Evolutionary conservation across 2,113 vertebrate genomes (phyloP), one percentile per base, ranked within the genome.

Genomic region (Cebidichthys violaceus): DNA sequence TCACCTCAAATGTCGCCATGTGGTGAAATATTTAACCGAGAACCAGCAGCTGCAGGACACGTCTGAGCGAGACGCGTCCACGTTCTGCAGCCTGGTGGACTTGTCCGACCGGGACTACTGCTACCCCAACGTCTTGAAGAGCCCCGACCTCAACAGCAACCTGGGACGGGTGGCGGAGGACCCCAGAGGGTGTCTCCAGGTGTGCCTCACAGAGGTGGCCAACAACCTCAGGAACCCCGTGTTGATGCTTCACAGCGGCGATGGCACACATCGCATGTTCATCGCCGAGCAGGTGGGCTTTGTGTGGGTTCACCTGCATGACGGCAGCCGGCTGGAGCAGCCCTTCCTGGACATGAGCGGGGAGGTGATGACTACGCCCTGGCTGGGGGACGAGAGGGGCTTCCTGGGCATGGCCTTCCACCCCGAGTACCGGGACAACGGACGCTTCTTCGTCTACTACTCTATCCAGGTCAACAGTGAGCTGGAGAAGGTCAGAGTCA

Each of bases 401-500:
- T 96, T 98, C 83, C 87, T 98, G 81, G 96, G 96, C 3, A 92
- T 98, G 94, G 95, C 95, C 54, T 97, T 98, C 71, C 96, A 97
- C 18, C 96, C 96, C 6, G 89, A 86, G 39, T 96, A 96, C 90
- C 88, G 79, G 22, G n/a, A 66, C 74, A 98, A 96, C 0, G 89
- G 95, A 2, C 96, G 95, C 72, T 96, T 98, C 88, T 98, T 95
- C 55, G 89, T 97, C 77, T 97, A 96, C 88, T 97, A 97, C 76
- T 96, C 96, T 0, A 91, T 95, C 27, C 71, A 94, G 86, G 91
- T 87, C 83, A 92, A 94, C 81, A 88, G 92, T 31, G 52, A 77
- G 77, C 87, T 92, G 78, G 96, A 97, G 72, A 96, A 95, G 78
- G 90, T 97, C 75, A 89, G 96, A 39, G 94, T 97, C 87, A 97